Evolutionary conservation across 2,888 invertebrate species (phyloP), one percentile per base, ranked within the genome.

Genomic region (Druceiella hillmani): DNA sequence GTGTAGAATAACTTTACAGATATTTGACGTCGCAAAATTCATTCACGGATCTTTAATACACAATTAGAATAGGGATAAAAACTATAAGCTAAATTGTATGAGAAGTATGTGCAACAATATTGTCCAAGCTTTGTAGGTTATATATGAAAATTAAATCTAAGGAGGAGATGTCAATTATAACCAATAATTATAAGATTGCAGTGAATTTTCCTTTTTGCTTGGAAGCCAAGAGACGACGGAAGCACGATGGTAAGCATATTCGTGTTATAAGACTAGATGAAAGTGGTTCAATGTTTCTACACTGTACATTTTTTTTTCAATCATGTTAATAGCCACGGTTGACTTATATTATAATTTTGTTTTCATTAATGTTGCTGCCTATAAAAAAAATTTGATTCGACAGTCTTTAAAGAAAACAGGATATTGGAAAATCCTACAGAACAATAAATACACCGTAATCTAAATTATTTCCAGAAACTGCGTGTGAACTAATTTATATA

Each of bases 211-310:
- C 48, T n/a, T n/a, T n/a, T n/a, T 37, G 52, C 33, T 28, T 52
- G 9, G 52, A 50, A 35, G 52, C 53, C 16, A 35, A 51, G 9
- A n/a, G n/a, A n/a, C n/a, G n/a, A n/a, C n/a, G n/a, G n/a, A n/a
- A n/a, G n/a, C n/a, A n/a, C n/a, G 50, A 53, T 36, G 52, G 52
- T 7, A 54, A 52, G 45, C 50, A 54, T 35, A 50, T 53, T 11
- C 40, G 51, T 42, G 16, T 52, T 17, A 48, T 47, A 26, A 48
- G 48, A 27, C 48, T 46, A 28, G 31, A 38, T 13, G 29, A 43
- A 35, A 47, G 43, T 45, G 50, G 50, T 30, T 51, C 50, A 17
- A 43, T 48, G 41, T 48, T 45, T 41, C 46, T 46, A 22, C 52
- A 51, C 37, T 52, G 50, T 35, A 51, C 50, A 39, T 34, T 32